These are phyloP conservation scores for Mamestra configurata DNA, from an alignment of 1,140 invertebrate genomes.

Conservation along the genomic window DNA sequence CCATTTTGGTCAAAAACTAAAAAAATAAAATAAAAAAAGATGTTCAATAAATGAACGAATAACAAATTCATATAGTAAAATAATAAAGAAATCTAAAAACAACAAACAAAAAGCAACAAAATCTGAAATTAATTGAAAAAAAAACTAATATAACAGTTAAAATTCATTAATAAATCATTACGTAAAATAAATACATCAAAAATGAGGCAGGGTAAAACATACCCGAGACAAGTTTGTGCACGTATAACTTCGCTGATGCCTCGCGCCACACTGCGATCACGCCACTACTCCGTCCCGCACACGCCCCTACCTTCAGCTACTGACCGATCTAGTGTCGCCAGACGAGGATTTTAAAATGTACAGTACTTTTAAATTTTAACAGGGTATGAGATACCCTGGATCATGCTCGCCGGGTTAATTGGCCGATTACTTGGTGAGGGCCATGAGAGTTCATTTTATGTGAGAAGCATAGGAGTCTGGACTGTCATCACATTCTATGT, in stretches of 20 bases:
- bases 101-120: background rate
- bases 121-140: background rate
- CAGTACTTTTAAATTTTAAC: constrained; percentile 3
- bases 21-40: constrained; percentile 4
- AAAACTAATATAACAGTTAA: background rate
- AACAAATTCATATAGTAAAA: constrained; percentile 4
- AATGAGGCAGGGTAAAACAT: too few relatives aligned
- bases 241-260: too few relatives aligned
- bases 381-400: background rate
- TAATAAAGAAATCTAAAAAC: background rate
- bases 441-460: too few relatives aligned
- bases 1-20: constrained; percentile 17
- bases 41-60: background rate
- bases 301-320: too few relatives aligned
- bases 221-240: too few relatives aligned
- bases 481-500: too few relatives aligned
- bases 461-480: too few relatives aligned
- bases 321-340: constrained; percentile 40
- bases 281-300: constrained; percentile 44
- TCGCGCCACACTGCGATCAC: background rate
- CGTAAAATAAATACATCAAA: background rate
- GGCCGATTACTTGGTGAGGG: too few relatives aligned
- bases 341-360: too few relatives aligned
- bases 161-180: constrained; percentile 1
- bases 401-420: background rate